Conservation (phyloP, 2,797 vertebrate species). For the Orestias chungarensis region DNA sequence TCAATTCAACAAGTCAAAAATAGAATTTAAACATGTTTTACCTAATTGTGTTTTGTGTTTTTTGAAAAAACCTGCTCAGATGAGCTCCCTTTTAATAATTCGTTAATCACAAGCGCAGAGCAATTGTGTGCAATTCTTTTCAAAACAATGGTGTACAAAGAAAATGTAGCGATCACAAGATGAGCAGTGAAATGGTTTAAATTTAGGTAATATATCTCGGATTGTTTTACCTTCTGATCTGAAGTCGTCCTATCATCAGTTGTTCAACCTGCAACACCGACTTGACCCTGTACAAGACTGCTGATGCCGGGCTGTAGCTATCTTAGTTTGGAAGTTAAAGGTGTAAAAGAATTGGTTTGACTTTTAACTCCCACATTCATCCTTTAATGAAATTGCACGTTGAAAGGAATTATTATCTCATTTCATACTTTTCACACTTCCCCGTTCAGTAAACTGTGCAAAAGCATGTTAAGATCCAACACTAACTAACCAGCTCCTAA, state of each 20-base stretch:
- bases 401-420: neutral
- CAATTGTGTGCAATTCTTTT: neutral
- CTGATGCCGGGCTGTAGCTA: neutral
- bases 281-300: too few species aligned
- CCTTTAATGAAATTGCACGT: too few species aligned
- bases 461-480: neutral
- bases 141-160: neutral
- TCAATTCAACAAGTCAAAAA: neutral
- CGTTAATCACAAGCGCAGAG: neutral
- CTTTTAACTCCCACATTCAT: neutral
- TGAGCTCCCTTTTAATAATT: neutral
- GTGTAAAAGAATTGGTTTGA: neutral
- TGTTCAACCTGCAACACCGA: neutral
- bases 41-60: neutral
- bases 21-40: neutral
- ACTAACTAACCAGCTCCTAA: neutral
- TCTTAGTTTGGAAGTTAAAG: neutral
- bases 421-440: neutral
- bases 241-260: neutral
- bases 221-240: neutral
- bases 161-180: neutral
- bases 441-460: neutral
- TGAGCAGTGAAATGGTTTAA: neutral
- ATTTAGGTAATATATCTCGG: neutral
- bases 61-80: neutral